phyloP scores from a whole-genome alignment of 2,888 invertebrate genomes.

The Lithophane ornitopus region DNA sequence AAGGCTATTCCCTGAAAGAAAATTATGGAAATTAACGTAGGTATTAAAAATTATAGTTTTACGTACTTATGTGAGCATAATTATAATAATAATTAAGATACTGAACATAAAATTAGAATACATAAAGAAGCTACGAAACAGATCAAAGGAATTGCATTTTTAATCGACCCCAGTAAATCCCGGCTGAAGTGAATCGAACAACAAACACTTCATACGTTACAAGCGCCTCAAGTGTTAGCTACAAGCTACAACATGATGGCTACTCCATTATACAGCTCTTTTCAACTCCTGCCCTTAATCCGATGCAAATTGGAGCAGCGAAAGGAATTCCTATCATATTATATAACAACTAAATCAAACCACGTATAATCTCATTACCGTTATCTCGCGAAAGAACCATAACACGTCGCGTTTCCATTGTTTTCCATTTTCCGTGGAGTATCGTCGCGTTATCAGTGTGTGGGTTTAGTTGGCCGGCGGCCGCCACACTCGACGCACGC shows the following conservation, averaged over 20 bases:
- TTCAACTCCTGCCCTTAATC: slow-evolving; percentile 32
- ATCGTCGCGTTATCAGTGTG: slow-evolving; percentile 85
- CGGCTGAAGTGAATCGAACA: slow-evolving; percentile 45
- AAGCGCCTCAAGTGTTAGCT: slow-evolving; percentile 36
- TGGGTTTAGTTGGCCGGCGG: slow-evolving; percentile 82
- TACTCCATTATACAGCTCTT: slow-evolving; percentile 45
- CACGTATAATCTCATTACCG: slow-evolving; percentile 70
- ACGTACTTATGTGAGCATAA: neutral
- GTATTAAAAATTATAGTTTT: neutral
- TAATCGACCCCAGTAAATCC: slow-evolving; percentile 30
- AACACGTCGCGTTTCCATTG: slow-evolving; percentile 83
- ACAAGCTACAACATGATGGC: slow-evolving; percentile 17
- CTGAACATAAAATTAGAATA: slow-evolving; percentile 14
- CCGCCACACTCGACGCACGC: slow-evolving; percentile 81
- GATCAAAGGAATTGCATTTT: slow-evolving; percentile 46
- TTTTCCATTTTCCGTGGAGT: slow-evolving; percentile 84
- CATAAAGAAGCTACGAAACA: slow-evolving; percentile 8
- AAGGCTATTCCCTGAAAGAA: neutral
- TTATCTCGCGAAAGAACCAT: slow-evolving; percentile 77
- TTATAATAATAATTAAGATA: neutral
- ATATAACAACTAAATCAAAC: slow-evolving; percentile 61
- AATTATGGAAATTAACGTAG: neutral
- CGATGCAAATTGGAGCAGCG: slow-evolving; percentile 38
- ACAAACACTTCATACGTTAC: slow-evolving; percentile 51
- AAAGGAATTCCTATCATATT: slow-evolving; percentile 58